Percentiles rank a stretch among this genome's conserved stretches.
Evolutionary conservation across 2,113 vertebrate species (phyloP).

Genomic region (Lepisosteus oculatus): DNA sequence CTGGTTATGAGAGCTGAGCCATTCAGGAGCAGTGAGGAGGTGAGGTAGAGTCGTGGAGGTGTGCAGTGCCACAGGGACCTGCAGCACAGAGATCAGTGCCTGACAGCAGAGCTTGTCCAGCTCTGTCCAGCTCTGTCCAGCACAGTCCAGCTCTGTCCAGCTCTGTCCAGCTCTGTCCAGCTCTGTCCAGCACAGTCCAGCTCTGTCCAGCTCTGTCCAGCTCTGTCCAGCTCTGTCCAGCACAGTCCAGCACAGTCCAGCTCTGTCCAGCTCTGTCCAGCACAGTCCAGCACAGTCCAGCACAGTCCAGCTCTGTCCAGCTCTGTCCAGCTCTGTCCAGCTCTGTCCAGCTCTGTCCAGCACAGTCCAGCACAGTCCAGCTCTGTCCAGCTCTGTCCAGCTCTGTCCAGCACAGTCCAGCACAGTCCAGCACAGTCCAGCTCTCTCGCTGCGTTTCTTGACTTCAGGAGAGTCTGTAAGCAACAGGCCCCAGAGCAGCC

Average conservation of each 20-base stretch:
- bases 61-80: neutral
- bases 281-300: neutral
- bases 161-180: too few species aligned
- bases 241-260: too few species aligned
- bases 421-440: too few species aligned
- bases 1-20: too few species aligned
- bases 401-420: too few species aligned
- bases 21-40: neutral
- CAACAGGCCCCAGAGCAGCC: too few species aligned
- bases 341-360: neutral
- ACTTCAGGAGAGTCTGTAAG: too few species aligned
- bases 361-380: neutral
- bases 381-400: too few species aligned
- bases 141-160: neutral
- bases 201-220: too few species aligned
- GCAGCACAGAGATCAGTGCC: constrained; percentile 8
- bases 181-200: neutral
- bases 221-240: neutral
- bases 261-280: neutral
- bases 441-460: too few species aligned
- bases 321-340: neutral
- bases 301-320: too few species aligned
- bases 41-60: neutral
- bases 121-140: neutral
- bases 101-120: neutral